A percentile compares a stretch with the other conserved stretches of the same genome.
Evolutionary conservation across 1,140 invertebrate species (phyloP).

Genomic region (Rhagoletis pomonella): DNA sequence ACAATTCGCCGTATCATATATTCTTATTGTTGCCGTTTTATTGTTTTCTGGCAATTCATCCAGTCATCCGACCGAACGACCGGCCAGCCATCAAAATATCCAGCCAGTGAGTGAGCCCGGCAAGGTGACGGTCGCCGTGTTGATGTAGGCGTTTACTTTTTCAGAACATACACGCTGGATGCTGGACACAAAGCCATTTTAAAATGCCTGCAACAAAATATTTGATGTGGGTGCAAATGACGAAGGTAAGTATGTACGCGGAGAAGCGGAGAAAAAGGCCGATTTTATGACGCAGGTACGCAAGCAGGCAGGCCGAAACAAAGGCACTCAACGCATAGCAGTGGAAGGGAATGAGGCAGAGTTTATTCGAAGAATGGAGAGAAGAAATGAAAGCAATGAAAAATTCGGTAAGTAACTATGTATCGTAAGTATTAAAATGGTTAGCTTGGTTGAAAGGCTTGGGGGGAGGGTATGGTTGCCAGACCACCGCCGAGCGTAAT

Average conservation of each 20-base stretch:
- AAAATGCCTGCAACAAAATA: conserved; percentile 45
- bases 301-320: background rate
- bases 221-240: conserved; percentile 51
- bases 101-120: conserved; percentile 34
- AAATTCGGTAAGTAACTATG: background rate
- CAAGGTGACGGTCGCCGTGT: conserved; percentile 40
- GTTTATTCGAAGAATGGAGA: background rate
- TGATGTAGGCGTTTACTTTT: conserved; percentile 47
- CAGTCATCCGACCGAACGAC: conserved; percentile 20
- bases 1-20: conserved; percentile 22
- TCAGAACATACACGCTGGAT: background rate
- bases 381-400: background rate
- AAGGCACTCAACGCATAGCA: background rate
- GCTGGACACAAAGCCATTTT: conserved; percentile 49
- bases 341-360: background rate
- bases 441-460: background rate
- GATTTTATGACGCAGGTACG: conserved; percentile 49
- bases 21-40: conserved; percentile 23
- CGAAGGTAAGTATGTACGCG: background rate
- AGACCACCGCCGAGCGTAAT: background rate
- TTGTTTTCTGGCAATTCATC: conserved; percentile 49
- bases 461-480: background rate
- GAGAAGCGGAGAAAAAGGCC: background rate
- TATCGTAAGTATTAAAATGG: background rate
- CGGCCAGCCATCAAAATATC: conserved; percentile 35